These are phyloP conservation scores for Galeopsomyia nigrocyanea DNA, from an alignment of 2,888 invertebrate genomes.

Conservation along the genomic window DNA sequence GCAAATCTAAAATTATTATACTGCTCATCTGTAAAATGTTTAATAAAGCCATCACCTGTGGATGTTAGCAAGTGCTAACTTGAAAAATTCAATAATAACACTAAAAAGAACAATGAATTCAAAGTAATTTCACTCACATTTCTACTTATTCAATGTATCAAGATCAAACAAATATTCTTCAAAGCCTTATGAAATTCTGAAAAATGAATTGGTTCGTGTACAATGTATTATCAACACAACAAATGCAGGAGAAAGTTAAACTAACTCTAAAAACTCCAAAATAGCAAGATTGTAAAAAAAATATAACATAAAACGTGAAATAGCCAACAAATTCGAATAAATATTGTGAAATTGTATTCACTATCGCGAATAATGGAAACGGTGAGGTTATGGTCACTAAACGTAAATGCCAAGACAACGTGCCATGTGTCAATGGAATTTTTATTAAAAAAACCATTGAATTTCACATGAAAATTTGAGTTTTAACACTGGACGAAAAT, in stretches of 20 bases:
- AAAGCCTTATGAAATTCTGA: conserved; percentile 11
- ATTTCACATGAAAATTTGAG: conserved; percentile 4
- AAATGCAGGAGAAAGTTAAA: conserved; percentile 36
- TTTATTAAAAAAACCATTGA: conserved; percentile 12
- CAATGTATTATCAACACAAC: conserved; percentile 36
- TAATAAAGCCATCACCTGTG: too few species aligned
- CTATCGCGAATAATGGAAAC: neutral
- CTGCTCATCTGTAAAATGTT: too few species aligned
- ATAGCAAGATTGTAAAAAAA: conserved; percentile 28
- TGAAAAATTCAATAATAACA: neutral
- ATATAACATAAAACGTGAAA: neutral
- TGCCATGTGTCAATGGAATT: conserved; percentile 48
- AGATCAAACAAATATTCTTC: conserved; percentile 8
- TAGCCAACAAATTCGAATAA: neutral
- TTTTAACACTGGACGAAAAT: conserved; percentile 25
- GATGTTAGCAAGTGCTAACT: neutral
- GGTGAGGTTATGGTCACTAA: conserved; percentile 35
- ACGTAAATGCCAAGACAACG: conserved; percentile 30
- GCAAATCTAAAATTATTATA: neutral
- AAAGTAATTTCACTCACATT: neutral
- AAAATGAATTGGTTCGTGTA: conserved; percentile 43
- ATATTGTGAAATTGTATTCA: neutral
- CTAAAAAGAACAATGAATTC: neutral
- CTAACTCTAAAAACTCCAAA: conserved; percentile 41
- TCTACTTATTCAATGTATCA: neutral